Evolutionary conservation across 2,797 vertebrate species (phyloP).

Genomic region (Rhabdophis nuchalis): DNA sequence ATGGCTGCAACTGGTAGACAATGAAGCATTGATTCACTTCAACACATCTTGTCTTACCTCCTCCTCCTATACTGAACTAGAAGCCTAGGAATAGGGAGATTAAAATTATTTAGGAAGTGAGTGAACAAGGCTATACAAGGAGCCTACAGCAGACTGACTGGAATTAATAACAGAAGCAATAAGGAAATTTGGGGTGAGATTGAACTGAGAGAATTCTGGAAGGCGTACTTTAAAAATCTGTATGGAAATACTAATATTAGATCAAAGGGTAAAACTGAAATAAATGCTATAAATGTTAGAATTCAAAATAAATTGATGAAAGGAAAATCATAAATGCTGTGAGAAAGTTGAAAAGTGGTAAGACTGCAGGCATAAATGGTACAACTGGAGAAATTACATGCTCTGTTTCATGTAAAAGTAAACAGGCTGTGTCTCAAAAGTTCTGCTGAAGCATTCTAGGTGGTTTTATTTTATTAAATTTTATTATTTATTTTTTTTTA

Average conservation of each 20-base stretch:
- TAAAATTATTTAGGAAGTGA: background rate
- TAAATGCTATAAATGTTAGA: background rate
- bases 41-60: background rate
- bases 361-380: background rate
- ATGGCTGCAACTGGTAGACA: background rate
- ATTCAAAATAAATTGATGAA: background rate
- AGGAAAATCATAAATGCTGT: background rate
- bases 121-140: background rate
- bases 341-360: background rate
- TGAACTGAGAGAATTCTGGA: background rate
- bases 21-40: background rate
- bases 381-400: background rate
- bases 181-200: background rate
- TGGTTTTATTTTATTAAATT: no score
- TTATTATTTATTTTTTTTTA: no score
- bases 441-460: background rate
- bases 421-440: background rate
- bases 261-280: background rate
- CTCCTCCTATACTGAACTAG: background rate
- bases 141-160: background rate
- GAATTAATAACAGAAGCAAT: background rate
- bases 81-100: background rate
- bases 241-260: background rate
- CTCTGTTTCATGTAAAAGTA: background rate
- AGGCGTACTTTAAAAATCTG: background rate